Conservation (phyloP, 2,113 vertebrate genomes). For the Zeus faber region DNA sequence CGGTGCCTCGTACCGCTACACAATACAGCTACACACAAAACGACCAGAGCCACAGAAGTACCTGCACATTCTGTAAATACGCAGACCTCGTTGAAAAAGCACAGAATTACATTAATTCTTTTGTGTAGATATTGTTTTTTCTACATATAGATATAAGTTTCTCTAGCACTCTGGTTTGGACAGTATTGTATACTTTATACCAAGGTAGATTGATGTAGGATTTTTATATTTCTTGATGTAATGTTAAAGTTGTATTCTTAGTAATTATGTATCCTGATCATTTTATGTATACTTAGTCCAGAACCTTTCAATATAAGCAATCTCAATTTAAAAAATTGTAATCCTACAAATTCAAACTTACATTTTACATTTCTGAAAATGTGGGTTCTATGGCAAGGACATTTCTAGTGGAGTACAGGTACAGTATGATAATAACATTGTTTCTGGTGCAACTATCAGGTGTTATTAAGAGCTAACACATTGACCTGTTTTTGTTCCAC, state of each 20-base stretch:
- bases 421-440: too few species aligned
- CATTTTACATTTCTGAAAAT: not conserved
- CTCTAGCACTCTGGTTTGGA: constrained; percentile 32
- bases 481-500: too few species aligned
- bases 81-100: constrained; percentile 11
- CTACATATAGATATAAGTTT: constrained; percentile 23
- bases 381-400: too few species aligned
- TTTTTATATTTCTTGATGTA: constrained; percentile 24
- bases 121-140: constrained; percentile 15
- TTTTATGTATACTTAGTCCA: constrained; percentile 19
- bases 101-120: constrained; percentile 71
- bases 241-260: constrained; percentile 16
- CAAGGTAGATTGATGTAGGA: constrained; percentile 26
- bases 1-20: not conserved
- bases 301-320: constrained; percentile 27
- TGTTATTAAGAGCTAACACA: too few species aligned
- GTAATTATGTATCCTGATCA: not conserved
- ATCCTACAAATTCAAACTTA: not conserved
- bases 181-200: constrained; percentile 55
- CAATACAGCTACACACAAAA: not conserved
- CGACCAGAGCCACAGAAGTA: not conserved
- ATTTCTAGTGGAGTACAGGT: too few species aligned
- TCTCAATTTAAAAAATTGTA: not conserved
- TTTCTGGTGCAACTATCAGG: too few species aligned
- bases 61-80: constrained; percentile 4